Base-by-base conservation (phyloP, 2,797 vertebrate genomes). In the Cygnus olor region DNA sequence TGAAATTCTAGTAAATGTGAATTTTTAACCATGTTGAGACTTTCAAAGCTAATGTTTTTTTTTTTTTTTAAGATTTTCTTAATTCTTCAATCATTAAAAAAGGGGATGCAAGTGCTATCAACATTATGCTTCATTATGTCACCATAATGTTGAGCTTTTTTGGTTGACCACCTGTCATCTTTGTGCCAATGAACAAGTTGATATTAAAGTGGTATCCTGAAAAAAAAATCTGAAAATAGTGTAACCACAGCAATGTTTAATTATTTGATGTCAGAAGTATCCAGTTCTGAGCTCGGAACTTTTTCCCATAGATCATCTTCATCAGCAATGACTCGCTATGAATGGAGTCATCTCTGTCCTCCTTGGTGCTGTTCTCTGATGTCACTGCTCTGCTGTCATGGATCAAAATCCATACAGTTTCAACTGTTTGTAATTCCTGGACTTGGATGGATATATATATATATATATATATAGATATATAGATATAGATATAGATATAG, bases 321-420 rank as follows among this genome's bases (percentile, higher is more conserved):
- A 25, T 36, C 30, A 2, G 1, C 1, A 7, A 1, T 3, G 51
- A 8, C 18, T 77, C 0, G 0, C 2, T 45, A 5, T 40, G 51
- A 47, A 36, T 27, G 42, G 28, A 63, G n/a, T 32, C 10, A 6
- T 66, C 12, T 58, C 30, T 74, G 7, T 1, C 38, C 36, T 83
- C 21, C 11, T 21, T 56, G 40, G 24, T 8, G 9, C 18, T 36
- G 6, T 11, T 66, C 38, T 58, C 14, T 45, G 56, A 9, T 28
- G 45, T n/a, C 34, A 2, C 47, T 82, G 38, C 36, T 90, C 38
- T 69, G 14, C 63, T 86, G 34, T 28, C 10, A 19, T 88, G 61
- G 45, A 32, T 15, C 34, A 40, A 79, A 79, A 22, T 12, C 54
- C 16, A 6, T 19, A 10, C 4, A 54, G 10, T 9, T 25, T 10